phyloP scores from a whole-genome alignment of 2,888 invertebrate genomes.

The Zootermopsis nevadensis region DNA sequence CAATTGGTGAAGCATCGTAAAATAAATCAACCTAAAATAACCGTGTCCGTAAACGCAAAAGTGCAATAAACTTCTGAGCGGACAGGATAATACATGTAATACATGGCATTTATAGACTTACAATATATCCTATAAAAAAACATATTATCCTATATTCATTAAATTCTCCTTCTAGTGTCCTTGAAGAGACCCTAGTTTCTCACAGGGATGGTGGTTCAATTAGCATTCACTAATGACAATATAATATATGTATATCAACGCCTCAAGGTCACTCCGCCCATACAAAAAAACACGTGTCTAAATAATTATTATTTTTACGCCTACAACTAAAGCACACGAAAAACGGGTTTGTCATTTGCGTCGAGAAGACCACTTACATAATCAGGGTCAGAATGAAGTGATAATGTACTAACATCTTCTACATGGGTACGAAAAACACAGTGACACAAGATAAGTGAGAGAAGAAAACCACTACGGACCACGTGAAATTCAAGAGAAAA shows the following conservation, averaged over 20 bases:
- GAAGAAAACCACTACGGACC: neutral
- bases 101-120: neutral
- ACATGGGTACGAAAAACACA: no score
- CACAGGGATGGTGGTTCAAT: neutral
- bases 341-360: neutral
- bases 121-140: neutral
- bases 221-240: slow-evolving; percentile 10
- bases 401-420: neutral
- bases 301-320: neutral
- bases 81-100: neutral
- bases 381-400: neutral
- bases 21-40: no score
- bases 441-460: neutral
- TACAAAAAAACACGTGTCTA: slow-evolving; percentile 7
- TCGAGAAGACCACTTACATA: neutral
- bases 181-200: neutral
- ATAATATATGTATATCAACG: neutral
- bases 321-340: neutral
- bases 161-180: neutral
- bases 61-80: neutral
- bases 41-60: no score
- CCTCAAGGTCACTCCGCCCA: slow-evolving; percentile 9
- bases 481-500: neutral
- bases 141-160: neutral
- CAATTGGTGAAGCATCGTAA: no score